Percentiles rank a stretch among this genome's conserved stretches.
These are phyloP conservation scores for Takifugu flavidus DNA, from an alignment of 2,113 vertebrate genomes.

Conservation along the genomic window DNA sequence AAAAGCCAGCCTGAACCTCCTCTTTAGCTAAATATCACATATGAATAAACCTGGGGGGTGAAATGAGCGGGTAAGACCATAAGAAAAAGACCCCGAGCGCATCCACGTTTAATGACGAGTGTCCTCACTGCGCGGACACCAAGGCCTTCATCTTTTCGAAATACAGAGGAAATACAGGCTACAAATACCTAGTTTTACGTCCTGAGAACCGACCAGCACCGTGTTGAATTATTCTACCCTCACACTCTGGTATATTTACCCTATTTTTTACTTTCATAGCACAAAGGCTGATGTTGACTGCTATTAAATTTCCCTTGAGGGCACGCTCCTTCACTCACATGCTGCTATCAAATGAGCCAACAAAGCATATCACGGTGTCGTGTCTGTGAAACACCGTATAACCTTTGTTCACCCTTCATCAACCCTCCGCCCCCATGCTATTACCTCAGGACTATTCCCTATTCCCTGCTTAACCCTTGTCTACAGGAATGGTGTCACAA, in stretches of 20 bases:
- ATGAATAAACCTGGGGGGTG: slow-evolving; percentile 38
- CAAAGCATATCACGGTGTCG: slow-evolving; percentile 72
- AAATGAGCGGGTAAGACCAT: slow-evolving; percentile 12
- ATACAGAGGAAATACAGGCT: slow-evolving; percentile 46
- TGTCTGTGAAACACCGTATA: slow-evolving; percentile 72
- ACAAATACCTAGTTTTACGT: slow-evolving; percentile 30
- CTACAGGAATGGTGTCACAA: slow-evolving; percentile 64
- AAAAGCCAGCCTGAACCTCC: slow-evolving; percentile 25
- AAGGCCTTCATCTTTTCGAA: slow-evolving; percentile 39
- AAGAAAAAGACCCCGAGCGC: slow-evolving; percentile 19
- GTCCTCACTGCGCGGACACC: slow-evolving; percentile 16
- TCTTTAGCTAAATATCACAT: slow-evolving; percentile 45
- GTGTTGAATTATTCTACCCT: slow-evolving; percentile 48
- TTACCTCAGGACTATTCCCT: slow-evolving; percentile 71
- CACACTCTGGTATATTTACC: slow-evolving; percentile 57
- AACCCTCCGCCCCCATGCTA: slow-evolving; percentile 68
- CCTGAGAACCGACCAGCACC: slow-evolving; percentile 11
- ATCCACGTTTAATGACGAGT: slow-evolving; percentile 34
- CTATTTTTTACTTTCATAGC: slow-evolving; percentile 63
- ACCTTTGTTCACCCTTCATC: slow-evolving; percentile 77
- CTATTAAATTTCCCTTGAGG: slow-evolving; percentile 74
- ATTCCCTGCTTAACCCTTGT: slow-evolving; percentile 74
- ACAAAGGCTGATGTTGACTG: slow-evolving; percentile 71
- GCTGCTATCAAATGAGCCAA: slow-evolving; percentile 73
- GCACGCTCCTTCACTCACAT: slow-evolving; percentile 62